A percentile compares a stretch with the other conserved stretches of the same genome.
These are phyloP conservation scores for Aphelenchoides bicaudatus DNA, from an alignment of 2,888 invertebrate species.

Conservation along the genomic window DNA sequence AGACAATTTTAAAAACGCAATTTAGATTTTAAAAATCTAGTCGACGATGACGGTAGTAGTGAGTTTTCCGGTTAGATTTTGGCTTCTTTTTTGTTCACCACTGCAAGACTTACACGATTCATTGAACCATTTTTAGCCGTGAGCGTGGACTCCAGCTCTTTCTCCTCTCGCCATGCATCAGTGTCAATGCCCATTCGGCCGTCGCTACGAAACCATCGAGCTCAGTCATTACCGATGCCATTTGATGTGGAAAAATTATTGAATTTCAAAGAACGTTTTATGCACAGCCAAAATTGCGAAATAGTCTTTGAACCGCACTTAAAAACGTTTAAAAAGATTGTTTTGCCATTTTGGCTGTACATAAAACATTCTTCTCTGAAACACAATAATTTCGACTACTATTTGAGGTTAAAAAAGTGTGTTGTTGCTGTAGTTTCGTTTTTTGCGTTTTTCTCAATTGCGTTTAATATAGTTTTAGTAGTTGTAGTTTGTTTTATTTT, in stretches of 20 bases:
- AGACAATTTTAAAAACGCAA: too few relatives aligned
- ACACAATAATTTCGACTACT: too few relatives aligned
- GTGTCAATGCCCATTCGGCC: constrained; percentile 58
- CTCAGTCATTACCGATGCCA: constrained; percentile 55
- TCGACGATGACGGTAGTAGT: constrained; percentile 61
- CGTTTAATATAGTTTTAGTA: neutral
- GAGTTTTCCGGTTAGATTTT: neutral
- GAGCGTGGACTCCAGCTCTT: constrained; percentile 47
- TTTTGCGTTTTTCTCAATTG: too few relatives aligned
- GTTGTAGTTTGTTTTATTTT: neutral
- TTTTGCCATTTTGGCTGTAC: too few relatives aligned
- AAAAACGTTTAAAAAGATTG: too few relatives aligned
- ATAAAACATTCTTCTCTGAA: too few relatives aligned
- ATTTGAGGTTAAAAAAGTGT: too few relatives aligned
- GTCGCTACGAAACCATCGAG: constrained; percentile 46
- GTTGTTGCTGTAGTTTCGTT: too few relatives aligned
- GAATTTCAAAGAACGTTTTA: neutral
- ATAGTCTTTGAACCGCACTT: too few relatives aligned
- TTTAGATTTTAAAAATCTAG: constrained; percentile 91
- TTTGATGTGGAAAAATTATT: constrained; percentile 37
- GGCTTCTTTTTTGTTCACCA: constrained; percentile 10
- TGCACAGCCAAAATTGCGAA: neutral
- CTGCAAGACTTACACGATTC: too few relatives aligned
- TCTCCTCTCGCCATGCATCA: constrained; percentile 59
- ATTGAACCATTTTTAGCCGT: too few relatives aligned